A percentile compares a stretch with the other conserved stretches of the same genome.
phyloP scores from a whole-genome alignment of 2,888 invertebrate genomes.

The Cantharis flavilabris region DNA sequence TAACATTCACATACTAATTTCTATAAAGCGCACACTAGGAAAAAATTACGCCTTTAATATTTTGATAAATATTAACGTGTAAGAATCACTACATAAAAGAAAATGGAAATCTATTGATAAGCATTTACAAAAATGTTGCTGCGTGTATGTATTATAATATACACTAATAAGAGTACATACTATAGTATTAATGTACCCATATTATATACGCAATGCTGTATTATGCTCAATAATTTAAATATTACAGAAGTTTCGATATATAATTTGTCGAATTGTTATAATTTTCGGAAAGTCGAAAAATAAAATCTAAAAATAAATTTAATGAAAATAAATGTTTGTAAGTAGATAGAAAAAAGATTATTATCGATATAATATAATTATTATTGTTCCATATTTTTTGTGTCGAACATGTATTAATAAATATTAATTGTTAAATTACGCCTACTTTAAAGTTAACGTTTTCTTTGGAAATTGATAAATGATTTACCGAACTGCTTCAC shows the following conservation, averaged over 20 bases:
- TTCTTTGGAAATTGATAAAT: background rate
- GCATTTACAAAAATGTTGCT: no score
- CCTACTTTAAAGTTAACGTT: background rate
- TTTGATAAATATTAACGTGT: no score
- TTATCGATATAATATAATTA: background rate
- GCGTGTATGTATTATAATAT: no score
- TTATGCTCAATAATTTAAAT: no score
- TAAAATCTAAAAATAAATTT: background rate
- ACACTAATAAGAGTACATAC: no score
- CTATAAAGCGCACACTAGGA: background rate
- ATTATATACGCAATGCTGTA: no score
- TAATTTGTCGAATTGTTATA: background rate
- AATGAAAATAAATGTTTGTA: no score
- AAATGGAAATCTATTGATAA: no score
- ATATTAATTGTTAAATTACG: background rate
- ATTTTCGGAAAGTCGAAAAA: no score
- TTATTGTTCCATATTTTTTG: background rate
- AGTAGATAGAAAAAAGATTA: no score
- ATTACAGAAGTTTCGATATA: background rate
- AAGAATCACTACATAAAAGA: no score
- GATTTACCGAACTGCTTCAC: background rate
- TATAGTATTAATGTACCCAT: no score
- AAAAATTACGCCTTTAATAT: background rate
- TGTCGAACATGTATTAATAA: background rate
- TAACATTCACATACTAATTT: slow-evolving; percentile 9